Evolutionary conservation across 1,140 invertebrate genomes (phyloP), one percentile per base, ranked within the genome.

Genomic region (Penaeus indicus): DNA sequence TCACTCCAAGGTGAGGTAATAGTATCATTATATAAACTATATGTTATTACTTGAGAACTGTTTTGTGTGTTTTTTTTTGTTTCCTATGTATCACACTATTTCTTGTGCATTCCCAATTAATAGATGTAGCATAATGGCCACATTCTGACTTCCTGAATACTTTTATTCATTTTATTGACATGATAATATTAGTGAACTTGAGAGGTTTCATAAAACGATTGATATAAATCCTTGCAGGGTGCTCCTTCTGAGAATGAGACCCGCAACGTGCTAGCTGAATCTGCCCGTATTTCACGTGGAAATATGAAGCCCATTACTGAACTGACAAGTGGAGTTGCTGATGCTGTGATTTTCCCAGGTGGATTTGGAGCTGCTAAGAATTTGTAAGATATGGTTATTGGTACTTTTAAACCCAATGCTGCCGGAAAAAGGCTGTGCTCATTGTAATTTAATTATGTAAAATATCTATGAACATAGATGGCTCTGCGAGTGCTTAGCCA

Each of bases 351-450:
- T 22, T 93, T 95, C 89, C 95, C 95, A 63, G 95, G 95, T 79
- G 95, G 95, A 83, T 95, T 95, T 93, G 95, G 95, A 5, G 94
- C 93, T 60, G 94, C 94, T 3, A 95, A 95, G 90, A 95, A 95
- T 91, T 92, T 95, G 94, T 95, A 91, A 93, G 94, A 93, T 22
- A 25, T 62, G 63, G 21, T 81, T 81, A 38, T 22, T 1, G 5
- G 32, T 77, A 85, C 61, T 32, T 60, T 19, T 22, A 67, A 90
- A 32, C n/a, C 10, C n/a, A 21, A 3, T 90, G 38, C 21, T 16
- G 69, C 75, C 18, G 27, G 27, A 38, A 42, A 13, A 32, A 47
- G 90, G 22, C 62, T 21, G 89, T 67, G 47, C 47, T 7, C 47
- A 47, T 47, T 13, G 0, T 47, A 47, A 3, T 47, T 47, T 47